A percentile compares a stretch with the other conserved stretches of the same genome.
phyloP scores from a whole-genome alignment of 2,888 invertebrate genomes.

The Ophraella communa region DNA sequence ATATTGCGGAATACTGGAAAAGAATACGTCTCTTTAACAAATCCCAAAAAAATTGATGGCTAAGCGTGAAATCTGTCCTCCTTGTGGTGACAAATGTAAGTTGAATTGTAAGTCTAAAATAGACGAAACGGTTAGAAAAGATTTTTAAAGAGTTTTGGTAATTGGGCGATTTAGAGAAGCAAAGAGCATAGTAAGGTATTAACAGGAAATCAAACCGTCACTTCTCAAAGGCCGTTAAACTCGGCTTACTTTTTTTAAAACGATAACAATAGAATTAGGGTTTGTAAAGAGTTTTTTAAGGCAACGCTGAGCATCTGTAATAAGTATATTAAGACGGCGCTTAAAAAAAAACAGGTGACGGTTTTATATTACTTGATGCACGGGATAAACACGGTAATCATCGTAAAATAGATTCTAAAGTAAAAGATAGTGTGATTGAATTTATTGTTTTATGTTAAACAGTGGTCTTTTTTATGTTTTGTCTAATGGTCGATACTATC shows the following conservation, averaged over 20 bases:
- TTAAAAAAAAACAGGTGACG: slow-evolving; percentile 6
- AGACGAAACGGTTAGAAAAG: too few species aligned
- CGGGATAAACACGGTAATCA: slow-evolving; percentile 32
- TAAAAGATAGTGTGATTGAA: too few species aligned
- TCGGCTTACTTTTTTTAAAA: slow-evolving; percentile 23
- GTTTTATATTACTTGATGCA: slow-evolving; percentile 16
- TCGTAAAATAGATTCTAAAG: slow-evolving; percentile 19
- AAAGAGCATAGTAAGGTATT: slow-evolving; percentile 12
- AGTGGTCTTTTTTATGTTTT: too few species aligned
- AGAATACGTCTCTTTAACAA: neutral
- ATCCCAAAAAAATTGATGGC: neutral
- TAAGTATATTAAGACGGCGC: too few species aligned
- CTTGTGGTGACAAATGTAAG: neutral
- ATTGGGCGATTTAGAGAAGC: slow-evolving; percentile 8
- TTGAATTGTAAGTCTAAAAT: neutral
- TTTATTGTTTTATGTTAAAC: too few species aligned
- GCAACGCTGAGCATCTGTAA: too few species aligned
- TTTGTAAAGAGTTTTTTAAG: slow-evolving; percentile 32
- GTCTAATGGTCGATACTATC: too few species aligned
- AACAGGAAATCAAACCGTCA: slow-evolving; percentile 1
- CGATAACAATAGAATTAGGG: slow-evolving; percentile 17
- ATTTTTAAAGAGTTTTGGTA: slow-evolving; percentile 10
- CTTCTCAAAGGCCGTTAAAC: slow-evolving; percentile 11
- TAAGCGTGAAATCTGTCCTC: neutral
- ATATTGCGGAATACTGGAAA: neutral